Conservation (phyloP, 2,113 vertebrate genomes). For the Bujurquina vittata region DNA sequence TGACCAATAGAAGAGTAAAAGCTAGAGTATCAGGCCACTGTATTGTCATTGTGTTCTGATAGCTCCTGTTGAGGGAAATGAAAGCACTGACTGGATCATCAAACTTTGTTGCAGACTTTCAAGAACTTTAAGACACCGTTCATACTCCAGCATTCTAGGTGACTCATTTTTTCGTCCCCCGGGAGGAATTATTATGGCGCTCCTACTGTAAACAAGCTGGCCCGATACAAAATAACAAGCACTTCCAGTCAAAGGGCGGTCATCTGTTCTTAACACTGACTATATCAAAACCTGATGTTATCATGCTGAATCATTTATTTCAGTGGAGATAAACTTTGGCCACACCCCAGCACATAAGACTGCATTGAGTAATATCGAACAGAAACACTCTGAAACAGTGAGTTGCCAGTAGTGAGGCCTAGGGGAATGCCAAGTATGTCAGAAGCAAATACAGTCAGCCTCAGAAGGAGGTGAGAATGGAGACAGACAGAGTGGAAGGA, state of each 20-base stretch:
- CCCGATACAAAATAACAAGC: not conserved
- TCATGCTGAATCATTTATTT: not conserved
- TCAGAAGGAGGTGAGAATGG: constrained; percentile 13
- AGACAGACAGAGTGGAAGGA: not conserved
- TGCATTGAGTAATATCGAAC: constrained; percentile 19
- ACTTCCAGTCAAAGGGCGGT: not conserved
- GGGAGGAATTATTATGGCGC: not conserved
- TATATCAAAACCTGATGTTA: not conserved
- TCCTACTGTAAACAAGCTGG: not conserved
- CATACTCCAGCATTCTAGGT: not conserved
- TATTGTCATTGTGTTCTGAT: not conserved
- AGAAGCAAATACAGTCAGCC: constrained; percentile 41
- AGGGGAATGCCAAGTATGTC: constrained; percentile 51
- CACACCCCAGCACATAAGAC: not conserved
- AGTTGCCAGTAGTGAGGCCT: constrained; percentile 62
- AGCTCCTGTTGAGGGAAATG: not conserved
- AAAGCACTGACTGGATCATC: constrained; percentile 6
- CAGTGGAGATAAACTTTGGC: not conserved
- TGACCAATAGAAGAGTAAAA: constrained; percentile 27
- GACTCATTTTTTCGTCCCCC: not conserved
- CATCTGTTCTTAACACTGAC: not conserved
- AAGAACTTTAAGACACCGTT: not conserved
- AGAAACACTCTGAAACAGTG: constrained; percentile 6
- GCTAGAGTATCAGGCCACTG: not conserved
- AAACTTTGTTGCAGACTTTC: constrained; percentile 15